A percentile compares a stretch with the other conserved stretches of the same genome.
Evolutionary conservation across 2,797 vertebrate genomes (phyloP).

Genomic region (Antennarius maculatus): DNA sequence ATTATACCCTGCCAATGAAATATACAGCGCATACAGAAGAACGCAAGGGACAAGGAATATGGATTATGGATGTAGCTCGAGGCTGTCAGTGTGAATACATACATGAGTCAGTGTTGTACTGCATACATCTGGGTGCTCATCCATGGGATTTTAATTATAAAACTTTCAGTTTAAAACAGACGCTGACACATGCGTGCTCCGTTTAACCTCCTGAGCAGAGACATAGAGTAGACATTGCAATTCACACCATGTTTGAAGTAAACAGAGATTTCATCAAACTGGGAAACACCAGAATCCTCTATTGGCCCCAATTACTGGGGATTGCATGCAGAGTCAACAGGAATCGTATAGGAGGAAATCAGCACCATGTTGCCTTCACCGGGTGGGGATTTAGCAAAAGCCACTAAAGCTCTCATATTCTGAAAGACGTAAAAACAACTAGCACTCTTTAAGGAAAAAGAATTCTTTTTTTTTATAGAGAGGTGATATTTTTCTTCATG

Average conservation of each 20-base stretch:
- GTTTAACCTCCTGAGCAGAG: conserved; percentile 9
- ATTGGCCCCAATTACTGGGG: conserved; percentile 72
- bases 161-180: conserved; percentile 38
- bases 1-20: conserved; percentile 13
- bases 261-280: conserved; percentile 62
- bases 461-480: conserved; percentile 49
- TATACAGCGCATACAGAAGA: not conserved
- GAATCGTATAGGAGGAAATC: conserved; percentile 66
- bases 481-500: conserved; percentile 55
- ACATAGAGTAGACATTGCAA: conserved; percentile 47
- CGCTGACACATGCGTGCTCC: conserved; percentile 15
- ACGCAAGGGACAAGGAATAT: conserved; percentile 5
- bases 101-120: conserved; percentile 32
- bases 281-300: conserved; percentile 65
- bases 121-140: conserved; percentile 52
- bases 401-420: conserved; percentile 69
- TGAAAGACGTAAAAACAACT: conserved; percentile 54
- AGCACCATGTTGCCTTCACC: conserved; percentile 43
- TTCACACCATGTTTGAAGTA: conserved; percentile 57
- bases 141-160: conserved; percentile 36
- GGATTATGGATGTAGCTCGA: conserved; percentile 24
- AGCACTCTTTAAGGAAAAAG: conserved; percentile 47
- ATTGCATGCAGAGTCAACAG: conserved; percentile 65
- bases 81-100: conserved; percentile 30
- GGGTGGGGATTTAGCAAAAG: conserved; percentile 52